phyloP scores from a whole-genome alignment of 2,113 vertebrate genomes.

The Tachycineta bicolor region DNA sequence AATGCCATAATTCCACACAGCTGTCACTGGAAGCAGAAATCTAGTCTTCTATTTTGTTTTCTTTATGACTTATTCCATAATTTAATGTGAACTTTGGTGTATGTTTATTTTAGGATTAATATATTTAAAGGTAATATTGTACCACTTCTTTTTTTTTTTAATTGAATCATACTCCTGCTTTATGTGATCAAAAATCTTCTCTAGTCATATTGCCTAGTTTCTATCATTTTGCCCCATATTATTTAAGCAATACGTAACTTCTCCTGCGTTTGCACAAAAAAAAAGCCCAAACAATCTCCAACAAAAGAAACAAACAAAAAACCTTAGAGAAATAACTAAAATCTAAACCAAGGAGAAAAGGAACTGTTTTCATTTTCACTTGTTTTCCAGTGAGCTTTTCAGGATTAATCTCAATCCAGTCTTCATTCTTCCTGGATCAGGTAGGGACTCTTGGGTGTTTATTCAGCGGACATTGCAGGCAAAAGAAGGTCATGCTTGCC shows the following conservation, averaged over 20 bases:
- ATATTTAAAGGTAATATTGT: neutral
- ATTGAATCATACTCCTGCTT: neutral
- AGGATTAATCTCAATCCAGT: neutral
- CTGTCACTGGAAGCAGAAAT: neutral
- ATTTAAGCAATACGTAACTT: neutral
- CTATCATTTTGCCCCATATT: neutral
- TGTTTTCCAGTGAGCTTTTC: neutral
- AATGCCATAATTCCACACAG: neutral
- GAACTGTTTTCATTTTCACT: neutral
- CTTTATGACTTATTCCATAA: neutral
- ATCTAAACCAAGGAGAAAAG: neutral
- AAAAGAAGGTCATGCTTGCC: neutral
- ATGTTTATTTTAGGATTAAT: neutral
- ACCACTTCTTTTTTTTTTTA: neutral
- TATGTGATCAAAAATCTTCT: neutral
- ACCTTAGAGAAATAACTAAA: neutral
- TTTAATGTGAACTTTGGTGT: neutral
- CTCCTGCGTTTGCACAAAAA: neutral
- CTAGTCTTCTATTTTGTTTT: neutral
- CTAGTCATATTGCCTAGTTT: neutral
- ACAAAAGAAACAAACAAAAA: neutral
- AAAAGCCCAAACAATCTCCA: no score
- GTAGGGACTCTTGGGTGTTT: neutral
- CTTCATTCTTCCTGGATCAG: neutral
- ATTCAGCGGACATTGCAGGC: neutral